phyloP scores from a whole-genome alignment of 2,888 invertebrate species.

The Drosophila putrida region DNA sequence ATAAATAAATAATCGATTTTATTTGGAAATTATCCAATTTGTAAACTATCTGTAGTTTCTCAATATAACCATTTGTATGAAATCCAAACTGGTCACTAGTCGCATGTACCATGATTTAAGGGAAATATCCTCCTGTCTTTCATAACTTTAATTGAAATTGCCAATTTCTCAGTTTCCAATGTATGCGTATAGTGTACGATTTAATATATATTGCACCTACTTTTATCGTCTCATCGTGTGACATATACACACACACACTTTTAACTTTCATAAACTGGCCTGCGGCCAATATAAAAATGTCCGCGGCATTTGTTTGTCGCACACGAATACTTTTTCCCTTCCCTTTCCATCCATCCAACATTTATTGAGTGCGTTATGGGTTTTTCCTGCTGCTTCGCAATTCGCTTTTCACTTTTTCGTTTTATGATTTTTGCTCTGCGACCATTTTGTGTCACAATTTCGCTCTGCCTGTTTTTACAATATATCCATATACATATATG shows the following conservation, averaged over 20 bases:
- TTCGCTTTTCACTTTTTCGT: slow-evolving; percentile 19
- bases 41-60: not conserved
- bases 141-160: slow-evolving; percentile 41
- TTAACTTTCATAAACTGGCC: slow-evolving; percentile 39
- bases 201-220: slow-evolving; percentile 6
- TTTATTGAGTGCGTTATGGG: slow-evolving; percentile 72
- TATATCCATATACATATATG: slow-evolving; percentile 23
- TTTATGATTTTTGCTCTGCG: slow-evolving; percentile 53
- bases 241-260: slow-evolving; percentile 9
- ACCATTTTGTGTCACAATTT: slow-evolving; percentile 71
- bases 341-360: slow-evolving; percentile 45
- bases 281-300: slow-evolving; percentile 39
- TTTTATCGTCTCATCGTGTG: slow-evolving; percentile 12
- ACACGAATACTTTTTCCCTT: slow-evolving; percentile 28
- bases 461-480: slow-evolving; percentile 51
- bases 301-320: slow-evolving; percentile 57
- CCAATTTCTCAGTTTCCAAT: not conserved
- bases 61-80: not conserved
- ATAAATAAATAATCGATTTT: no score
- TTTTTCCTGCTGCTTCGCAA: slow-evolving; percentile 37
- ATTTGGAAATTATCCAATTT: not conserved
- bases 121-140: no score
- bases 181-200: no score
- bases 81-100: not conserved
- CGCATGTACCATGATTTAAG: no score